Base-by-base conservation (phyloP, 2,113 vertebrate genomes). In the Sinocyclocheilus anophthalmus region DNA sequence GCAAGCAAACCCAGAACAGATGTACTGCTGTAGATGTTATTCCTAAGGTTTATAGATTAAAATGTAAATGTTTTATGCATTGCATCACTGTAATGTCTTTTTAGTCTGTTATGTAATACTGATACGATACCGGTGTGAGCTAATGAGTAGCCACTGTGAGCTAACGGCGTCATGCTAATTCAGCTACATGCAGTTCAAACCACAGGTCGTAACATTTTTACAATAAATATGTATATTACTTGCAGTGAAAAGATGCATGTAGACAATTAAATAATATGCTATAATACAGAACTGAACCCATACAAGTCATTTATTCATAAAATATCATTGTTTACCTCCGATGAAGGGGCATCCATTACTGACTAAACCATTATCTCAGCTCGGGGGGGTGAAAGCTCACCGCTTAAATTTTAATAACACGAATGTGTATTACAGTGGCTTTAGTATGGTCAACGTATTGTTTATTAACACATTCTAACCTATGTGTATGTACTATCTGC, bases 311-410 rank as follows among this genome's bases (percentile, higher is more conserved):
- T 81, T 30, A 84, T 76, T 88, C 48, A 87, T 72, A 84, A 81
- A 83, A 85, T 84, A 33, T 22, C 9, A 53, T 78, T 91, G 90
- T 90, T 92, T 94, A 95, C 94, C 93, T 90, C 92, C 80, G 89
- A 70, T 42, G 81, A 89, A 82, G 88, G 85, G 88, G 92, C 86
- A 72, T 88, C 94, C 94, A 95, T 94, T 90, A 89, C 92, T 86
- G 93, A 33, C 86, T 9, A 86, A 85, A 86, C 92, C 91, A 95
- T 90, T 79, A 26, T 22, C 11, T 9, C 2, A 20, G 55, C 39
- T 7, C 8, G 1, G 0, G 65, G 26, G 5, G 37, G 16, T 59
- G 0, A 59, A 3, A 8, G 14, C 10, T 33, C 42, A 7, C 42
- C 42, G 59, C 20, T 45, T 63, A 20, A 11, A 5, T 24, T 63